Conservation (phyloP, 92 coral and sea anemone genomes). For the Phenganax stokvisi region DNA sequence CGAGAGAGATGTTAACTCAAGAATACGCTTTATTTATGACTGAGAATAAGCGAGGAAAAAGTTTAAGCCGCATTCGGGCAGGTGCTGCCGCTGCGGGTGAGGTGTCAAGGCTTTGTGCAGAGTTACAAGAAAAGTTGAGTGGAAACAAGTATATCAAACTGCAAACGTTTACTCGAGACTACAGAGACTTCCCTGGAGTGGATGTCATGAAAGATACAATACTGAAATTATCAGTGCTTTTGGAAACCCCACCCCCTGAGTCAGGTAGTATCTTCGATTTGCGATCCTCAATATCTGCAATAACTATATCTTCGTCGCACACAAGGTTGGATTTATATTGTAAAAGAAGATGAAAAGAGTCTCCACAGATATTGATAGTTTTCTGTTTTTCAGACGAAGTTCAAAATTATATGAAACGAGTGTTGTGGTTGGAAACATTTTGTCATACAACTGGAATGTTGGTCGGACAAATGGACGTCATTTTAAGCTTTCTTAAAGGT, state of each 20-base stretch:
- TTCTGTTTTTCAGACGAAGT: neutral
- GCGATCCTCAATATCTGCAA: no score
- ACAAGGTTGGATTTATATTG: no score
- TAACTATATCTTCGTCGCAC: no score
- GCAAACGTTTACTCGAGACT: conserved; percentile 12
- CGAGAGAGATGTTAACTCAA: conserved; percentile 21
- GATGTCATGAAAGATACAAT: conserved; percentile 10
- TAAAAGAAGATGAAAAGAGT: neutral
- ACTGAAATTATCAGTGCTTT: conserved; percentile 5
- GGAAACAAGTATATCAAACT: conserved; percentile 25
- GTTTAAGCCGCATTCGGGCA: conserved; percentile 36
- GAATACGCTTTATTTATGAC: conserved; percentile 1
- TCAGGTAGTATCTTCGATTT: neutral
- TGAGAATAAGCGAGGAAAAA: conserved; percentile 17
- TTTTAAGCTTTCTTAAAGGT: conserved; percentile 17
- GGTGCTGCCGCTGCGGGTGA: conserved; percentile 61
- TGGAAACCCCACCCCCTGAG: conserved; percentile 23
- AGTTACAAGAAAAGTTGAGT: conserved; percentile 18
- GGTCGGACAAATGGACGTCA: conserved; percentile 33
- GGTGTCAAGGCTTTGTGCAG: conserved; percentile 7
- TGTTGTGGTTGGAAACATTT: conserved; percentile 19
- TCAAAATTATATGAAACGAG: conserved; percentile 18
- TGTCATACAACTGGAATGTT: conserved; percentile 26
- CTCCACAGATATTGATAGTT: neutral
- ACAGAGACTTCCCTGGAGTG: conserved; percentile 29